Base-by-base conservation (phyloP, 2,113 vertebrate genomes). In the Nymphicus hollandicus region DNA sequence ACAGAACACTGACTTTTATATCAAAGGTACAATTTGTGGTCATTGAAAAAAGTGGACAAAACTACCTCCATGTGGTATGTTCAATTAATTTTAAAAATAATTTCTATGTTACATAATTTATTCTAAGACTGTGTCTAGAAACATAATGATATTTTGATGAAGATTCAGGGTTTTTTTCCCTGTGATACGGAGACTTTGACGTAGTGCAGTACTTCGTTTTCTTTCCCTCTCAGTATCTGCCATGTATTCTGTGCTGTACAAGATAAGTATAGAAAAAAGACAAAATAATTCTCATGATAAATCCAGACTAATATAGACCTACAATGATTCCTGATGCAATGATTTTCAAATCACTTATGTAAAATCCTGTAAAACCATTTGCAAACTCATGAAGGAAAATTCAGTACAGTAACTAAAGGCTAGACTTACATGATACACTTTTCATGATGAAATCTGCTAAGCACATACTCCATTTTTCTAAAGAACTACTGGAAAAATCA, bases 51-150 rank as follows among this genome's bases (percentile, higher is more conserved):
- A 86, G 50, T 95, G 49, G 93, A 93, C 81, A 96, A 97, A 97
- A 85, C 73, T 91, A 91, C 66, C 66, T 95, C 58, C 2, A 35
- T 46, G 46, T 82, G 77, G 88, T 94, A 86, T 58, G 76, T 97
- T 95, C 88, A 97, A 96, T 97, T 97, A 97, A 95, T 91, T 96
- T 91, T 73, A 71, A 96, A 94, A 72, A 95, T 95, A 94, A 97
- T 94, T 96, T 96, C 80, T 94, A 84, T 86, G 55, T 84, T 97
- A 87, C n/a, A 73, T 95, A 95, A 97, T 97, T 97, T 97, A 91
- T 95, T 95, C 55, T 92, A 78, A 19, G 76, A 76, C 58, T 93
- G 39, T 80, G 49, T 74, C 55, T 80, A 86, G 60, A 95, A 97
- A 87, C 25, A 86, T 39, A 84, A 88, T 84, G 49, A 88, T 83